phyloP scores from a whole-genome alignment of 2,888 invertebrate genomes.

The Atethmia centrago region DNA sequence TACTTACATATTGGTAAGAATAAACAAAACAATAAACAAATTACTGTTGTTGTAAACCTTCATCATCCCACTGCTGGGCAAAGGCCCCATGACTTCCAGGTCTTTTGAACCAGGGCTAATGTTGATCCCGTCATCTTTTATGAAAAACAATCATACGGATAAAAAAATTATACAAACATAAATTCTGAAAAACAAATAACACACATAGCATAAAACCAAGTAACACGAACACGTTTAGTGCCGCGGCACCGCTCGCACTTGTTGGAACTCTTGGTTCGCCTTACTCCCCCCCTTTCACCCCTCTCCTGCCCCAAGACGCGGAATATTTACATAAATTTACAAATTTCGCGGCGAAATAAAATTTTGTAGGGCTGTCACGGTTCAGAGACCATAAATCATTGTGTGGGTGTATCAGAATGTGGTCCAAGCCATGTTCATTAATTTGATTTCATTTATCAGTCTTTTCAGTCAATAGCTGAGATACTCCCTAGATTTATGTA shows the following conservation, averaged over 20 bases:
- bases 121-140: neutral
- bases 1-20: neutral
- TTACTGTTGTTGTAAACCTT: neutral
- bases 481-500: too few species aligned
- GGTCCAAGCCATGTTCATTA: neutral
- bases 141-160: neutral
- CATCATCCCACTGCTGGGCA: neutral
- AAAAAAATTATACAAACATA: conserved; percentile 19
- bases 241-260: conserved; percentile 63
- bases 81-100: neutral
- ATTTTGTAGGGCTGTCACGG: conserved; percentile 80
- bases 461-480: neutral
- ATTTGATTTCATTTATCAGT: neutral
- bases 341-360: conserved; percentile 89
- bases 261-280: conserved; percentile 67
- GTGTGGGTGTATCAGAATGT: neutral
- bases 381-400: neutral
- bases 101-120: neutral
- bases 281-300: conserved; percentile 67
- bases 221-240: conserved; percentile 51
- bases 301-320: conserved; percentile 83
- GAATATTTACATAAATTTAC: conserved; percentile 90
- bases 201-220: conserved; percentile 71
- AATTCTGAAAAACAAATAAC: conserved; percentile 70
- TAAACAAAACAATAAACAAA: neutral